Evolutionary conservation across 2,797 vertebrate species (phyloP), one percentile per base, ranked within the genome.

Genomic region (Acridotheres tristis): DNA sequence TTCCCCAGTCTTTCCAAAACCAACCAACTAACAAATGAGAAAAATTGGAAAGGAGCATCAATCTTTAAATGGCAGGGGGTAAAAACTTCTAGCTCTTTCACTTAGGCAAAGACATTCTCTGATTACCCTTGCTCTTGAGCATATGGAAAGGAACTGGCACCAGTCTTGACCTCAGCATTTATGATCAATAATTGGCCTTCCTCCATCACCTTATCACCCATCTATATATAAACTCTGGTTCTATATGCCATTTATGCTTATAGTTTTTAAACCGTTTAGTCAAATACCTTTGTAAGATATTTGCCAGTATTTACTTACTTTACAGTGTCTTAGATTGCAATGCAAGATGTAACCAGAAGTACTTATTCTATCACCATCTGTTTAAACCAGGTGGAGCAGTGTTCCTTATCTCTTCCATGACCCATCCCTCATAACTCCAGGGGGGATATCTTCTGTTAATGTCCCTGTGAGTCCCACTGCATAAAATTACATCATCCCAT

Each of bases 131-230:
- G 6, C 13, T 57, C 32, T 58, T 76, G 65, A 67, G 16, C 4
- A 18, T 22, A 42, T 3, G 1, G 29, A 73, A 77, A 74, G 9
- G 19, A 88, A 43, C 3, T 22, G 15, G n/a, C 16, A 82, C 11
- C 7, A n/a, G 32, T 42, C 38, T 71, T 59, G 59, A 0, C 4
- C 34, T 42, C 42, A 71, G 8, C 11, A 59, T 85, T 58, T 67
- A 29, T 0, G 0, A 30, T 17, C 30, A 61, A 21, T 42, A 65
- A 19, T 1, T 75, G 4, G 5, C 2, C 8, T 74, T 77, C 38
- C 85, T 77, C 38, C 13, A 22, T 8, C 16, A 16, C 16, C 8
- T 13, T 13, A 5, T 80, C 38, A 62, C 26, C 22, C 19, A n/a
- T 30, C 36, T 50, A 26, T 11, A 47, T 71, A 58, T 81, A 55